These are phyloP conservation scores for Pipistrellus pygmaeus DNA, from an alignment of 2,797 vertebrate genomes.

Conservation along the genomic window DNA sequence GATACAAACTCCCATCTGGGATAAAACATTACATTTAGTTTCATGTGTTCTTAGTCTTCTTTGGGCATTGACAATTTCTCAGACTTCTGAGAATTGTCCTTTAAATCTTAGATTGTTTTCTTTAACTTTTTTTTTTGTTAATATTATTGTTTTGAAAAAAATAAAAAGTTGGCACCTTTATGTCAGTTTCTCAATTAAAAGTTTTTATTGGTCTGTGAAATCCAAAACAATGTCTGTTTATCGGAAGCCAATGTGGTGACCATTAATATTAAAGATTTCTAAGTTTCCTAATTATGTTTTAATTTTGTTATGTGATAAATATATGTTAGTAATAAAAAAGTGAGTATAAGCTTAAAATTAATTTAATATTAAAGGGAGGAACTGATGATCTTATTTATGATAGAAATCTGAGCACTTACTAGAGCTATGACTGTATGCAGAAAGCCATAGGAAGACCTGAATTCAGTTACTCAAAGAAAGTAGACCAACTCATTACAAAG, in stretches of 20 bases:
- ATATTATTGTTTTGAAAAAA: slow-evolving; percentile 12
- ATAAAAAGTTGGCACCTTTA: background rate
- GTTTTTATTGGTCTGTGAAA: background rate
- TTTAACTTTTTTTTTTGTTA: background rate
- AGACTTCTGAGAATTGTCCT: background rate
- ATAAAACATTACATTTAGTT: background rate
- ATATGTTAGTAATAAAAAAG: background rate
- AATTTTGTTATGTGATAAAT: background rate
- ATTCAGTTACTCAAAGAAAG: background rate
- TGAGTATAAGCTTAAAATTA: background rate
- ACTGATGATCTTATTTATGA: background rate
- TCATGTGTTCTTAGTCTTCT: background rate
- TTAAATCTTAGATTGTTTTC: slow-evolving; percentile 20
- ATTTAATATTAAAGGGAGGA: background rate
- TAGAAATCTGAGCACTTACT: background rate
- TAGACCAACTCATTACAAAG: background rate
- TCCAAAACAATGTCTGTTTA: background rate
- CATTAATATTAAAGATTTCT: background rate
- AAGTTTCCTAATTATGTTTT: background rate
- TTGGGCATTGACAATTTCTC: background rate
- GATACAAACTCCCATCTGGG: background rate
- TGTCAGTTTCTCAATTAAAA: background rate
- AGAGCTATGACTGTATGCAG: background rate
- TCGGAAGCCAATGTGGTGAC: background rate
- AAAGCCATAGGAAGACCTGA: background rate